These are phyloP conservation scores for Heliconius melpomene DNA, from an alignment of 1,140 invertebrate genomes.

Conservation along the genomic window DNA sequence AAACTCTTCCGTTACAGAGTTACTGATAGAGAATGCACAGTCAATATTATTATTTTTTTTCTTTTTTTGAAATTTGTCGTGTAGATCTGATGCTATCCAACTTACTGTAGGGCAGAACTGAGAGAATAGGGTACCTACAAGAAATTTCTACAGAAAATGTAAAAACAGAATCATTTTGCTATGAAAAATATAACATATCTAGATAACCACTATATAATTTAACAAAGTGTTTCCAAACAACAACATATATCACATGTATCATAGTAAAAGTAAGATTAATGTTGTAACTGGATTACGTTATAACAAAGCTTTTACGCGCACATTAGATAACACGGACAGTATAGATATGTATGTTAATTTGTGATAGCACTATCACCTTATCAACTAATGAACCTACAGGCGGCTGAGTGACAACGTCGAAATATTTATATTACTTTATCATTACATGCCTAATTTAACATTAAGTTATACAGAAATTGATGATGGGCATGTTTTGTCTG, in stretches of 20 bases:
- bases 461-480: background rate
- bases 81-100: no score
- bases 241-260: background rate
- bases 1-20: no score
- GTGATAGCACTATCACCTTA: constrained; percentile 2
- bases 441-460: background rate
- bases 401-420: background rate
- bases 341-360: background rate
- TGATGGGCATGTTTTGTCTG: background rate
- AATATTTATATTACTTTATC: background rate
- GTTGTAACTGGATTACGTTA: constrained; percentile 1
- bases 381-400: background rate
- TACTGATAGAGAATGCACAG: no score
- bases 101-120: no score
- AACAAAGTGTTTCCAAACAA: background rate
- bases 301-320: constrained; percentile 1
- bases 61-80: no score
- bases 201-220: background rate
- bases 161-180: no score
- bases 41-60: no score
- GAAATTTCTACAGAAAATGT: no score
- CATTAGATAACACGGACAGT: background rate
- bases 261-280: background rate
- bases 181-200: no score
- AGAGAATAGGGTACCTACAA: no score